These are phyloP conservation scores for Danaus melanippus DNA, from an alignment of 1,140 invertebrate species.

Conservation along the genomic window DNA sequence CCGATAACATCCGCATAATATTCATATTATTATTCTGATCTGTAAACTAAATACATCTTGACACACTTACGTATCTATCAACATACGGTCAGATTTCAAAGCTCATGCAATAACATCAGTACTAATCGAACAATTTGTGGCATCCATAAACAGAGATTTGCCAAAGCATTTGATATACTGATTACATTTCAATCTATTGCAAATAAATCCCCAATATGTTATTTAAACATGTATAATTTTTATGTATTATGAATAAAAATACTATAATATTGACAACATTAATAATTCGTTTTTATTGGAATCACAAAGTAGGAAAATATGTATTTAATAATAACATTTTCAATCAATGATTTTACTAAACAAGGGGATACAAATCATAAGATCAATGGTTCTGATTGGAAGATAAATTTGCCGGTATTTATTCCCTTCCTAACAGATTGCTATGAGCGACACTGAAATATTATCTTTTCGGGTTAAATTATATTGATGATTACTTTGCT, in stretches of 20 bases:
- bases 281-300: not conserved
- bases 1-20: not conserved
- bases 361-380: conserved; percentile 21
- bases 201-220: too few relatives aligned
- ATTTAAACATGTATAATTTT: conserved; percentile 2
- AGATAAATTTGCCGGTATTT: conserved; percentile 53
- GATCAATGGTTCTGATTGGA: conserved; percentile 42
- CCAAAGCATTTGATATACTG: too few relatives aligned
- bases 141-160: too few relatives aligned
- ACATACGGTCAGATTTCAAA: too few relatives aligned
- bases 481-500: conserved; percentile 52
- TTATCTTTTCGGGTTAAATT: conserved; percentile 62
- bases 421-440: conserved; percentile 53
- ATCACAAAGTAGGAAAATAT: not conserved
- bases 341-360: conserved; percentile 3
- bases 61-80: too few relatives aligned
- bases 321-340: conserved; percentile 2
- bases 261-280: not conserved
- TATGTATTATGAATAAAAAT: not conserved
- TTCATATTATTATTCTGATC: not conserved
- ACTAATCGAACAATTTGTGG: too few relatives aligned
- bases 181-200: too few relatives aligned
- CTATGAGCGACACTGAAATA: conserved; percentile 50
- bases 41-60: too few relatives aligned
- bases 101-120: too few relatives aligned